phyloP scores from a whole-genome alignment of 2,888 invertebrate species.

The Cyrtodaria siliqua region DNA sequence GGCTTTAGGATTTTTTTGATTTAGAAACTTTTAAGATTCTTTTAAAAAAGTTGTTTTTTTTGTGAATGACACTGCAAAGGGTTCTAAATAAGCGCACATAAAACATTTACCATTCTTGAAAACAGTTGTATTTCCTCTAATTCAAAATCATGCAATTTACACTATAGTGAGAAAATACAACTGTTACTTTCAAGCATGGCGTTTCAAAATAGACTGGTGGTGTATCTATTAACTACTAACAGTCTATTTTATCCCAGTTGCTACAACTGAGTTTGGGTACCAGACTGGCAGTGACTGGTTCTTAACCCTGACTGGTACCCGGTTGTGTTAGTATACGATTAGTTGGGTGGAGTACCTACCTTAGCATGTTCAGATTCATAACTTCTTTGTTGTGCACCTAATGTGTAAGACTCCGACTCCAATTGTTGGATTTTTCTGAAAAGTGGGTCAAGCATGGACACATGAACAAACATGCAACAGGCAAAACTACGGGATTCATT shows the following conservation, averaged over 20 bases:
- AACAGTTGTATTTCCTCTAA: too few species aligned
- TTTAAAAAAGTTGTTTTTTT: not conserved
- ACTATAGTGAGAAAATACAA: not conserved
- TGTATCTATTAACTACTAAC: too few species aligned
- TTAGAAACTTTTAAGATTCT: not conserved
- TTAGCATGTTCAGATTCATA: conserved; percentile 39
- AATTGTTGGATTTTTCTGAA: conserved; percentile 81
- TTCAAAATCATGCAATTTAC: not conserved
- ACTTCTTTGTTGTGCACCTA: conserved; percentile 48
- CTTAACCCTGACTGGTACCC: conserved; percentile 31
- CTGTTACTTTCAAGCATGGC: not conserved
- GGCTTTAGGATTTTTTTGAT: not conserved
- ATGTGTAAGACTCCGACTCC: conserved; percentile 78
- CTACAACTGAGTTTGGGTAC: too few species aligned
- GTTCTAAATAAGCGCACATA: not conserved
- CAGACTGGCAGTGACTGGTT: too few species aligned
- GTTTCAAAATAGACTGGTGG: too few species aligned
- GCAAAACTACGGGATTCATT: conserved; percentile 14
- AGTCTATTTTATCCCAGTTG: too few species aligned
- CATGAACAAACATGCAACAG: conserved; percentile 54
- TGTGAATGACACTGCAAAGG: not conserved
- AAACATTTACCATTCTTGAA: too few species aligned
- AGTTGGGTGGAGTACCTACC: conserved; percentile 58
- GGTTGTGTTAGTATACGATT: conserved; percentile 20
- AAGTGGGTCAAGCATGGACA: conserved; percentile 69